phyloP scores from a whole-genome alignment of 2,888 invertebrate genomes.

The Abscondita cerata region DNA sequence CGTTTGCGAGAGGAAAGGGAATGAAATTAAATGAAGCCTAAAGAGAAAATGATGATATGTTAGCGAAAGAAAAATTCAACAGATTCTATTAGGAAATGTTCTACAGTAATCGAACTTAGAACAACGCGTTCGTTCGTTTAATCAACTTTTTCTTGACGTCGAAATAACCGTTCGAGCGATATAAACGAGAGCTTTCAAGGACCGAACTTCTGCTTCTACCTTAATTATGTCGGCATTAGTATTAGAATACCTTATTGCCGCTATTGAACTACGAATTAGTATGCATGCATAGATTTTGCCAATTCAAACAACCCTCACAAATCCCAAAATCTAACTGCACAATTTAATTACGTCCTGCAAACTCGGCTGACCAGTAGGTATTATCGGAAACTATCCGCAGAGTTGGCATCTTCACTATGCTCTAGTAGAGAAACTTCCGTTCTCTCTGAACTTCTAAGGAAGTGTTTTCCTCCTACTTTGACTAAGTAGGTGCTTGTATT shows the following conservation, averaged over 20 bases:
- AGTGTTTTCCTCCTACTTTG: slow-evolving; percentile 39
- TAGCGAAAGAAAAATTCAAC: slow-evolving; percentile 51
- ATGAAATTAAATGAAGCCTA: slow-evolving; percentile 59
- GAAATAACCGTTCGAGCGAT: no score
- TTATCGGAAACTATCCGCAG: slow-evolving; percentile 58
- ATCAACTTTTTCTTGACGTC: neutral
- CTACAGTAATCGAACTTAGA: neutral
- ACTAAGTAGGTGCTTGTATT: slow-evolving; percentile 40
- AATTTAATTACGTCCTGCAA: slow-evolving; percentile 57
- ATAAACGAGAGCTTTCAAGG: slow-evolving; percentile 5
- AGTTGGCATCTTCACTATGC: slow-evolving; percentile 54
- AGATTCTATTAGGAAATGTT: slow-evolving; percentile 42
- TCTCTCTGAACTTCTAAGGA: slow-evolving; percentile 43
- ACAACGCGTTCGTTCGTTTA: neutral
- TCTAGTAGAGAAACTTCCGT: slow-evolving; percentile 52
- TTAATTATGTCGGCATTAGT: slow-evolving; percentile 27
- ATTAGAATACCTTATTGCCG: slow-evolving; percentile 38
- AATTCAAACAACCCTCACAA: slow-evolving; percentile 52
- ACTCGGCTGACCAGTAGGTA: slow-evolving; percentile 57
- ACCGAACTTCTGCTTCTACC: slow-evolving; percentile 12
- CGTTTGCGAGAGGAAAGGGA: slow-evolving; percentile 42
- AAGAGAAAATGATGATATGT: slow-evolving; percentile 51
- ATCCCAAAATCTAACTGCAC: slow-evolving; percentile 54
- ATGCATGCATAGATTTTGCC: slow-evolving; percentile 54
- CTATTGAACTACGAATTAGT: slow-evolving; percentile 51